Evolutionary conservation across 2,888 invertebrate species (phyloP).

Genomic region (Trichopria drosophilae): DNA sequence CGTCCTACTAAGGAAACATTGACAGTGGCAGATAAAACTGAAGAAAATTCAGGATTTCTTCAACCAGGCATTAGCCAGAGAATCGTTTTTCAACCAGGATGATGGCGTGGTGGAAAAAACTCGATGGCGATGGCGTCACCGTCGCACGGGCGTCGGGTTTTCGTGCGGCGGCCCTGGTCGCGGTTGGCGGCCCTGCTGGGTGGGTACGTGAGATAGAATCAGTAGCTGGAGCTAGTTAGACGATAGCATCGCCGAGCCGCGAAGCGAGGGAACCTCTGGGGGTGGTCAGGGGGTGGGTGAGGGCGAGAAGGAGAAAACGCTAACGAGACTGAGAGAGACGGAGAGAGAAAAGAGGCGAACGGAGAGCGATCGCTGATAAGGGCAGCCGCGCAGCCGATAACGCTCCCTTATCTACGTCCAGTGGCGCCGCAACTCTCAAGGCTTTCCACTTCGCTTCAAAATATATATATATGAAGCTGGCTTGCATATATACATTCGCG

Average conservation of each 20-base stretch:
- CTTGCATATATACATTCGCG: neutral
- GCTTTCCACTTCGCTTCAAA: conserved; percentile 46
- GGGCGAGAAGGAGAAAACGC: conserved; percentile 33
- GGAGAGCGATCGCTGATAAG: conserved; percentile 61
- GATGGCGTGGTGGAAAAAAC: no score
- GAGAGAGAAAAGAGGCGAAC: conserved; percentile 53
- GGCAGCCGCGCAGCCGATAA: conserved; percentile 56
- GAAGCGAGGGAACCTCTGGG: conserved; percentile 46
- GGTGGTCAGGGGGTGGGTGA: conserved; percentile 38
- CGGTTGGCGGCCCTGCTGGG: conserved; percentile 47
- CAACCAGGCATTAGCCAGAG: no score
- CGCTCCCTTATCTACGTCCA: conserved; percentile 58
- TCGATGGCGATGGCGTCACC: conserved; percentile 21
- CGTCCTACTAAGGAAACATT: no score
- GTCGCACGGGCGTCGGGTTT: conserved; percentile 38
- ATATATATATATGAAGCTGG: neutral
- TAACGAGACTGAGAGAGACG: conserved; percentile 34
- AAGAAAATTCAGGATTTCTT: no score
- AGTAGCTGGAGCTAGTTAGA: conserved; percentile 64
- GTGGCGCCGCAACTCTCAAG: conserved; percentile 59
- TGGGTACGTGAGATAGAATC: conserved; percentile 60
- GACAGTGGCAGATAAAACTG: no score
- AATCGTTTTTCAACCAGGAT: no score
- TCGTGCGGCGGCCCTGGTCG: conserved; percentile 39
- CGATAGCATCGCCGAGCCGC: conserved; percentile 63